Evolutionary conservation across 2,888 invertebrate species (phyloP).

Genomic region (Tromatobia lineatoria): DNA sequence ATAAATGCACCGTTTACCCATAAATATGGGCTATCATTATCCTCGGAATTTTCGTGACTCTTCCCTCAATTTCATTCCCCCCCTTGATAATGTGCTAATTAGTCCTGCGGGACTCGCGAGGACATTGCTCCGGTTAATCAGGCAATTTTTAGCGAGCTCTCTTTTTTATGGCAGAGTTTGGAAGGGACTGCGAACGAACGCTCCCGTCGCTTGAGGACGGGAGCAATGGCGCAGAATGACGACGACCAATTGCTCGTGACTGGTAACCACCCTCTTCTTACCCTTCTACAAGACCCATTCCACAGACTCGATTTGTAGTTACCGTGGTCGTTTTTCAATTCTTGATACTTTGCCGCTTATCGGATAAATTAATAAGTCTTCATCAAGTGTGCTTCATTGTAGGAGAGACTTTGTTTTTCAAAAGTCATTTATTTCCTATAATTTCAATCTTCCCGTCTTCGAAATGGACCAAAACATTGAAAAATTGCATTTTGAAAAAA

Average conservation of each 20-base stretch:
- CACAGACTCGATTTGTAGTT: slow-evolving; percentile 43
- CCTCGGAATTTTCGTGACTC: slow-evolving; percentile 8
- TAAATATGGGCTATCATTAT: slow-evolving; percentile 60
- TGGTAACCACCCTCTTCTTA: slow-evolving; percentile 73
- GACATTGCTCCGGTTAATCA: slow-evolving; percentile 67
- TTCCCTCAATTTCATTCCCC: slow-evolving; percentile 13
- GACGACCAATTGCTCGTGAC: slow-evolving; percentile 78
- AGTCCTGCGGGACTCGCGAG: slow-evolving; percentile 57
- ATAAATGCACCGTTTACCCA: slow-evolving; percentile 57
- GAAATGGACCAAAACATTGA: no score
- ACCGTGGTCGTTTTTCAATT: slow-evolving; percentile 3
- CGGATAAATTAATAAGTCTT: not conserved
- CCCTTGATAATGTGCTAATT: slow-evolving; percentile 66
- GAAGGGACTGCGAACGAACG: slow-evolving; percentile 53
- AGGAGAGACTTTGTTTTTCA: not conserved
- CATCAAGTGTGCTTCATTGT: not conserved
- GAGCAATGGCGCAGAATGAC: slow-evolving; percentile 81
- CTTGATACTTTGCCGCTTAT: not conserved
- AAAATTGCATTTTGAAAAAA: no score
- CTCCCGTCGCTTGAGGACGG: slow-evolving; percentile 56
- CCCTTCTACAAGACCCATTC: slow-evolving; percentile 29
- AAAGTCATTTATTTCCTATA: no score
- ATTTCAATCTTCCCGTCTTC: no score
- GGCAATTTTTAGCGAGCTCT: slow-evolving; percentile 58
- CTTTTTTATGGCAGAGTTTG: slow-evolving; percentile 46